Evolutionary conservation across 2,797 vertebrate species (phyloP).

Genomic region (Lepus oiostolus): DNA sequence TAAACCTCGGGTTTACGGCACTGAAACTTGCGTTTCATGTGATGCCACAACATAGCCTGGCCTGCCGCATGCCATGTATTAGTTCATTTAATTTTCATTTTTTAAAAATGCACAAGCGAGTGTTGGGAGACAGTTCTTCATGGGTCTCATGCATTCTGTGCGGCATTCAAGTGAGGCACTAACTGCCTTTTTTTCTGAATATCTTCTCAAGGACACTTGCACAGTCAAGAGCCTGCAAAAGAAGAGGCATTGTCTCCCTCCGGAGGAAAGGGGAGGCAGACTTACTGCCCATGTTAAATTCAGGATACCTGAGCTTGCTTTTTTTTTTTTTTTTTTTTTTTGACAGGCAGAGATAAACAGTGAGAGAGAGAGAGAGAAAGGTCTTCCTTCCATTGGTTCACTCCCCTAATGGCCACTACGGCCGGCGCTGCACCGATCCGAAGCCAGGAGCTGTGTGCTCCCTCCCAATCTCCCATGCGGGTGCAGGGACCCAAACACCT

Average conservation of each 20-base stretch:
- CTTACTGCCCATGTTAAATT: slow-evolving; percentile 12
- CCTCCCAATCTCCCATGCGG: no score
- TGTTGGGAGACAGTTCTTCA: neutral
- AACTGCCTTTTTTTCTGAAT: slow-evolving; percentile 31
- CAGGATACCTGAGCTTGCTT: neutral
- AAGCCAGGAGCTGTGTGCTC: no score
- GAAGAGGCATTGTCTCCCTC: neutral
- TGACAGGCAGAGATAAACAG: no score
- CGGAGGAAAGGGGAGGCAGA: neutral
- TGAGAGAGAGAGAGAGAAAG: no score
- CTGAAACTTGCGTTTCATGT: neutral
- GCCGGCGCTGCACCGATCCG: no score
- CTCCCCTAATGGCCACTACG: no score
- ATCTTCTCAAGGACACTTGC: neutral
- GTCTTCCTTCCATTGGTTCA: no score
- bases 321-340: no score
- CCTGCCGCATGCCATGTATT: neutral
- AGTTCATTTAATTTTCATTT: neutral
- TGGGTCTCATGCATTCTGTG: neutral
- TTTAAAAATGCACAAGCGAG: neutral
- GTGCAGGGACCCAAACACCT: no score
- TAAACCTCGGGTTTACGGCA: neutral
- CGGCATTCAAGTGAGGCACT: neutral
- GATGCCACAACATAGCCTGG: neutral
- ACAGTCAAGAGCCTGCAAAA: slow-evolving; percentile 1